Base-by-base conservation (phyloP, 1,140 invertebrate genomes). In the Rhynchophorus ferrugineus region DNA sequence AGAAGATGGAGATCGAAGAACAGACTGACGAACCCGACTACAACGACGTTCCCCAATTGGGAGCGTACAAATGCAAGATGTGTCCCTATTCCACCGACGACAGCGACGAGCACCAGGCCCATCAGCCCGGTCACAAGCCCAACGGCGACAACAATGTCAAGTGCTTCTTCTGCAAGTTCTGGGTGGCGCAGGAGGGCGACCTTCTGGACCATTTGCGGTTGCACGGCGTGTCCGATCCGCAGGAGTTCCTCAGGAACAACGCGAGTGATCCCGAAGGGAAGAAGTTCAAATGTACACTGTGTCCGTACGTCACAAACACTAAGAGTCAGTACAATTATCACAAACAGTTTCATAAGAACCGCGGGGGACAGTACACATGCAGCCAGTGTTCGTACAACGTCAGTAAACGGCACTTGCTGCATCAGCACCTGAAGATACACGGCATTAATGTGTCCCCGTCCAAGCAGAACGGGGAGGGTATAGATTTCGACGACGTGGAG, bases 261-360 rank as follows among this genome's bases (percentile, higher is more conserved):
- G 29, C 19, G 11, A 57, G 55, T 20, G 54, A 55, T 38, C 51
- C 56, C n/a, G 33, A 57, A 29, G 67, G 69, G 1, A 82, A 80
- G 61, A 74, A 82, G 49, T 84, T 85, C 65, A 78, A 77, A 60
- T 90, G 87, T 61, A 73, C 75, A 0, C 73, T 78, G 35, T 90
- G 87, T 68, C 87, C 87, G 0, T 89, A 87, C 66, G 83, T 84
- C 51, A 87, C 83, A 19, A 85, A 88, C 62, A 89, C 83, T 63
- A 87, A 88, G 67, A 85, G 85, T 35, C 87, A 91, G 65, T 88
- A 83, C 61, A 77, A 86, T 56, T 89, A 91, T 66, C 88, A 91
- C 60, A 84, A 86, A 58, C 87, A 91, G 65, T 87, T 91, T 63
- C 89, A 93, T 64, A 78, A 84, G 34, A 78, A 83, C 3, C 77